Conservation (phyloP, 2,888 invertebrate genomes). For the Tiphia femorata region DNA sequence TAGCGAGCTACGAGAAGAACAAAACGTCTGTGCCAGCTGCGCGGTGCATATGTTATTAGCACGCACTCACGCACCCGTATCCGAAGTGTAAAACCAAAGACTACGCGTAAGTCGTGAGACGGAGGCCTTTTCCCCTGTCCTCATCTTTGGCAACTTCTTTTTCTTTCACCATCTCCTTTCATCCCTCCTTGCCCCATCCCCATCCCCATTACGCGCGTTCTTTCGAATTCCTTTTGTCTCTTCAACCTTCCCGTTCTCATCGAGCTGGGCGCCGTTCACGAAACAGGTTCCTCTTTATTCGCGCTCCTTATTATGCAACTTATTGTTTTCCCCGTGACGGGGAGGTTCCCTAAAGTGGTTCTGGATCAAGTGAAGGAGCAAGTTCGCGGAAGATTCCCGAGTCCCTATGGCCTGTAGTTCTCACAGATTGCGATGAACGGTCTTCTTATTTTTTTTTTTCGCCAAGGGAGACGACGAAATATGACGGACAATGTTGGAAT, state of each 20-base stretch:
- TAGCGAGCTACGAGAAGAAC: conserved; percentile 55
- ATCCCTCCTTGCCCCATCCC: background rate
- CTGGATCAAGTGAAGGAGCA: conserved; percentile 32
- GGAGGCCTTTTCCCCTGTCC: conserved; percentile 30
- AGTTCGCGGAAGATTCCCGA: conserved; percentile 33
- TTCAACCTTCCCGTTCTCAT: conserved; percentile 10
- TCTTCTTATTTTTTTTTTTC: too few relatives aligned
- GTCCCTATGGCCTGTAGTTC: too few relatives aligned
- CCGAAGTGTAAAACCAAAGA: conserved; percentile 26
- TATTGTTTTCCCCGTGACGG: conserved; percentile 48
- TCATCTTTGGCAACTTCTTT: conserved; percentile 29
- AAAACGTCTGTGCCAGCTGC: conserved; percentile 52
- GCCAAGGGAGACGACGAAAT: too few relatives aligned
- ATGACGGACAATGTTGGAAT: too few relatives aligned
- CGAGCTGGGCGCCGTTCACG: too few relatives aligned
- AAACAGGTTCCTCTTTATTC: conserved; percentile 51
- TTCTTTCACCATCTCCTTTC: conserved; percentile 1
- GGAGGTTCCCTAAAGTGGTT: conserved; percentile 33
- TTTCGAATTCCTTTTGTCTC: conserved; percentile 12
- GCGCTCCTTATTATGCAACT: conserved; percentile 46
- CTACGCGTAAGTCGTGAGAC: conserved; percentile 34
- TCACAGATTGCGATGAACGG: too few relatives aligned
- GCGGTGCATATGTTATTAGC: conserved; percentile 49
- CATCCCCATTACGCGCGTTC: conserved; percentile 8
- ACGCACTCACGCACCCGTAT: conserved; percentile 4